phyloP scores from a whole-genome alignment of 2,797 vertebrate genomes.

The Synanceia verrucosa region DNA sequence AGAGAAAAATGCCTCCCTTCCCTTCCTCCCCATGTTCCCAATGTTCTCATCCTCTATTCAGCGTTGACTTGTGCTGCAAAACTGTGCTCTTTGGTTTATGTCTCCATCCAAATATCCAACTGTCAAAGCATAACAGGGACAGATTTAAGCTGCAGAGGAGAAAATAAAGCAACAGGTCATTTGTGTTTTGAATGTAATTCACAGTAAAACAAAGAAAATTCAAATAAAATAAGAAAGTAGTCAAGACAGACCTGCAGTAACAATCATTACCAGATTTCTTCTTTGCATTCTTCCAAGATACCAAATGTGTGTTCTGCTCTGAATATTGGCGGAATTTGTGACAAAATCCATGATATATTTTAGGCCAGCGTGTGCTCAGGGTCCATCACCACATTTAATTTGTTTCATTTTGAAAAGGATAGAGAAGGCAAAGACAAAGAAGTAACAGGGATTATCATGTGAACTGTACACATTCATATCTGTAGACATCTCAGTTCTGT shows the following conservation, averaged over 20 bases:
- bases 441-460: neutral
- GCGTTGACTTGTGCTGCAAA: neutral
- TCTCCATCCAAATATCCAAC: neutral
- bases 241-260: neutral
- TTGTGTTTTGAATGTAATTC: neutral
- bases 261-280: neutral
- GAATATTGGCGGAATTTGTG: neutral
- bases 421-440: neutral
- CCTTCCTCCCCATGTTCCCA: neutral
- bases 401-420: neutral
- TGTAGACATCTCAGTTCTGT: neutral
- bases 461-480: neutral
- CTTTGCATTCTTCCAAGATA: neutral
- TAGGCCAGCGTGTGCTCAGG: neutral
- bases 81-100: neutral
- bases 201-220: neutral
- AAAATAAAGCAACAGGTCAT: constrained; percentile 4
- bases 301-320: neutral
- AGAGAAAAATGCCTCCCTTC: neutral
- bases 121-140: neutral
- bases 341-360: neutral
- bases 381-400: neutral
- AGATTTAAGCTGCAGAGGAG: neutral
- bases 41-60: constrained; percentile 1
- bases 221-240: neutral